Conservation (phyloP, 2,113 vertebrate genomes). For the Sminthopsis crassicaudata region DNA sequence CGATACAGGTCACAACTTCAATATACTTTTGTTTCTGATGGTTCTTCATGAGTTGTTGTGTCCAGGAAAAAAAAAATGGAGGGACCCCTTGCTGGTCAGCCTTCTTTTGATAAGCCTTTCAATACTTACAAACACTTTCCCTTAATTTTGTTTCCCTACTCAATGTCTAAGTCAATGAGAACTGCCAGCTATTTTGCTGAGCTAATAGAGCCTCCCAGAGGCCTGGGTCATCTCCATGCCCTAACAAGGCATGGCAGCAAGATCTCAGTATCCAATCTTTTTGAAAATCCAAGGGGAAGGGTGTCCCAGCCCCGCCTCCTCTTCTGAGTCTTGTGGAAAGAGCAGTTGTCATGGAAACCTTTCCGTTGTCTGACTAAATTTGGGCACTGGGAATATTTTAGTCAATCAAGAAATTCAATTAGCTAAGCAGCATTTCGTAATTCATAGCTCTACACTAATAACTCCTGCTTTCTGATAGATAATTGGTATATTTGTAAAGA, state of each 20-base stretch:
- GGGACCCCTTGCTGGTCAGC: not conserved
- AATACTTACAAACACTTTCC: not conserved
- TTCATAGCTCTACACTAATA: fast-evolving
- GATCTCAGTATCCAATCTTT: not conserved
- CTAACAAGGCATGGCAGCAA: not conserved
- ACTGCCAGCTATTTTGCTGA: not conserved
- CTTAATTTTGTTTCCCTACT: not conserved
- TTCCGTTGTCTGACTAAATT: not conserved
- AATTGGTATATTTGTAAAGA: not conserved
- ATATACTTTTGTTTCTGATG: not conserved
- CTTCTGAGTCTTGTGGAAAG: not conserved
- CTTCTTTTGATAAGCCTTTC: not conserved
- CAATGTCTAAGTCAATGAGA: not conserved
- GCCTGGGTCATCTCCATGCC: not conserved
- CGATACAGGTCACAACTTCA: not conserved
- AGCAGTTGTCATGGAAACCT: not conserved
- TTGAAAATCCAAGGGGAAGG: not conserved
- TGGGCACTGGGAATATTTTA: not conserved
- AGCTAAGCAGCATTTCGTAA: not conserved
- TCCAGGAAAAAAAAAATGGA: not conserved
- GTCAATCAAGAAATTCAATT: slow-evolving; percentile 35
- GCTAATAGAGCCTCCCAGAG: not conserved
- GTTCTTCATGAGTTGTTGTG: not conserved
- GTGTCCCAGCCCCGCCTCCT: not conserved
- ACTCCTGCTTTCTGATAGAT: not conserved